These are phyloP conservation scores for Campylomormyrus tamandua DNA, from an alignment of 2,113 vertebrate species.

Conservation along the genomic window DNA sequence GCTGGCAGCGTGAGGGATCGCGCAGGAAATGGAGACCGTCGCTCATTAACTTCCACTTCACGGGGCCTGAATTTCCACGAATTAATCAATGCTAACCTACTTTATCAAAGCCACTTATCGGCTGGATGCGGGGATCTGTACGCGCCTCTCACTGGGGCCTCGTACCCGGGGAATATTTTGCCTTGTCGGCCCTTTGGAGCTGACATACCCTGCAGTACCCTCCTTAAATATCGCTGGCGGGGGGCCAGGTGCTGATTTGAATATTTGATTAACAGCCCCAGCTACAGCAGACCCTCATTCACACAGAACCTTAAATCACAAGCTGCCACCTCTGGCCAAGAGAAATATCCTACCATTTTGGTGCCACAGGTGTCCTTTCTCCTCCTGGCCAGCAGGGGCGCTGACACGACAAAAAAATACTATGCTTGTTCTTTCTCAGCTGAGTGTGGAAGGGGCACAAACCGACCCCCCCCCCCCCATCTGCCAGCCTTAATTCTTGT, in stretches of 20 bases:
- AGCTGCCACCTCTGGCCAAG: background rate
- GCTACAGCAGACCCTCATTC: background rate
- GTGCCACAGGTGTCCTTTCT: background rate
- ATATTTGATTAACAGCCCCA: slow-evolving; percentile 34
- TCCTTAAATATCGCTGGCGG: slow-evolving; percentile 49
- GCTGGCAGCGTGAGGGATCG: slow-evolving; percentile 47
- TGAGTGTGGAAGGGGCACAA: background rate
- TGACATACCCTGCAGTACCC: slow-evolving; percentile 32
- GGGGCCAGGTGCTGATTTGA: background rate
- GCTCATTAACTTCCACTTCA: slow-evolving; percentile 66
- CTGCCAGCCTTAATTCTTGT: background rate
- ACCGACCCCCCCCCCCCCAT: no score
- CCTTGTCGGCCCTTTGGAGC: slow-evolving; percentile 48
- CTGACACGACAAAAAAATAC: background rate
- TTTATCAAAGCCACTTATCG: slow-evolving; percentile 77
- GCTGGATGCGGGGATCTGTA: slow-evolving; percentile 66
- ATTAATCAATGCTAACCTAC: slow-evolving; percentile 76
- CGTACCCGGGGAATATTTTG: slow-evolving; percentile 66
- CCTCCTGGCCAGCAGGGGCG: background rate
- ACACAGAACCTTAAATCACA: background rate
- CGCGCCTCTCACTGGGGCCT: slow-evolving; percentile 58
- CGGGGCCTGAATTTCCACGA: slow-evolving; percentile 62
- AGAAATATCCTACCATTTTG: background rate
- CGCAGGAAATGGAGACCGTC: slow-evolving; percentile 58
- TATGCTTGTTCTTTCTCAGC: background rate